These are phyloP conservation scores for Mayetiola destructor DNA, from an alignment of 2,888 invertebrate genomes.

Conservation along the genomic window DNA sequence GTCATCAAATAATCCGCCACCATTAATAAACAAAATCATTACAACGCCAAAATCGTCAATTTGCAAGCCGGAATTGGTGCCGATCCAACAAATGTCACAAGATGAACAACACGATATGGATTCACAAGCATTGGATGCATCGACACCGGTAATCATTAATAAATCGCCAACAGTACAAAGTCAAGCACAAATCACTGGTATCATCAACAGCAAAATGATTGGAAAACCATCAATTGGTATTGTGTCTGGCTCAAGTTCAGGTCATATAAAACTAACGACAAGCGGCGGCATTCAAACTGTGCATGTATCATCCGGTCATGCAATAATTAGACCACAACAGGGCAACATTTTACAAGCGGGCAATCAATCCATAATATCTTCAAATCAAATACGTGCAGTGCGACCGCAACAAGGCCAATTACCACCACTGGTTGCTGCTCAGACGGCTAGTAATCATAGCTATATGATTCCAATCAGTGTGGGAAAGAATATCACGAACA, in stretches of 20 bases:
- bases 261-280: conserved; percentile 26
- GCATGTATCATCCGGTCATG: conserved; percentile 26
- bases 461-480: conserved; percentile 25
- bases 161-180: conserved; percentile 14
- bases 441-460: conserved; percentile 20
- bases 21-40: conserved; percentile 17
- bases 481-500: conserved; percentile 19
- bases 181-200: conserved; percentile 10
- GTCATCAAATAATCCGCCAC: conserved; percentile 15
- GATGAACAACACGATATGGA: conserved; percentile 18
- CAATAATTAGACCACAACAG: background rate
- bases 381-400: conserved; percentile 18
- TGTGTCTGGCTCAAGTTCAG: background rate
- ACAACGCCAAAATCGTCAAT: conserved; percentile 16
- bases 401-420: conserved; percentile 18
- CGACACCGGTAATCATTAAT: conserved; percentile 16
- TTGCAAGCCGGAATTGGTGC: conserved; percentile 19
- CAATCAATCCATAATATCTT: conserved; percentile 16
- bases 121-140: conserved; percentile 18
- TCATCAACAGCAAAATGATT: conserved; percentile 13
- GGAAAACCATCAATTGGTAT: conserved; percentile 13
- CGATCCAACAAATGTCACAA: conserved; percentile 16
- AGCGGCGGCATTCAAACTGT: conserved; percentile 32
- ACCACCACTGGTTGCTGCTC: conserved; percentile 17
- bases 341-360: background rate